Evolutionary conservation across 2,797 vertebrate genomes (phyloP), one percentile per base, ranked within the genome.

Genomic region (Gila robusta): DNA sequence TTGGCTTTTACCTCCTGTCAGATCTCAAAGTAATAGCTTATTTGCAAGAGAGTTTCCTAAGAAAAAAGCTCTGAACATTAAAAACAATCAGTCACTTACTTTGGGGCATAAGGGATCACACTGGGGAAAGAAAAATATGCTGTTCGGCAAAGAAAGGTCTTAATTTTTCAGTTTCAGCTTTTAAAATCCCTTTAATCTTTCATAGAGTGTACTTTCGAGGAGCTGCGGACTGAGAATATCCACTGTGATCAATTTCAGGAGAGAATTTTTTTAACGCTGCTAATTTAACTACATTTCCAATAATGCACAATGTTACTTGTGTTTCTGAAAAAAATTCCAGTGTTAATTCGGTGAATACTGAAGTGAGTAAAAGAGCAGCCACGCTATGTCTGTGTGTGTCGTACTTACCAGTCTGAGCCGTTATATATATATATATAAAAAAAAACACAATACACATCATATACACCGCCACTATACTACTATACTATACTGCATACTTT

Each of bases 101-200:
- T 52, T 71, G 23, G 37, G 76, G 19, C 52, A 79, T 19, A 85
- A 19, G 47, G 21, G 32, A 81, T 37, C 26, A 26, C n/a, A 76
- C 2, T 17, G 7, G 62, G 23, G 5, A 66, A 44, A 32, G 21
- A 69, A 11, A 70, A 79, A 79, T 35, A 16, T 49, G 52, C 66
- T 85, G 26, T 21, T 71, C 10, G n/a, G 74, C 21, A 71, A 71
- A 79, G 66, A 79, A 78, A 59, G 19, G 26, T 37, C 54, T 71
- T 62, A 93, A 94, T 95, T 93, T 91, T 92, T 92, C 87, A 92
- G 92, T 92, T 95, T 94, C 77, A 83, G 94, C 93, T 92, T 94
- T 93, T 94, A 93, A 94, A 95, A 91, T 90, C 83, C 87, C 8
- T 93, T 95, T 94, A 94, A 95, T 94, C 93, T 94, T 95, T 94